Percentiles rank a stretch among this genome's conserved stretches.
These are phyloP conservation scores for Tachina grossa DNA, from an alignment of 2,888 invertebrate genomes.

Conservation along the genomic window DNA sequence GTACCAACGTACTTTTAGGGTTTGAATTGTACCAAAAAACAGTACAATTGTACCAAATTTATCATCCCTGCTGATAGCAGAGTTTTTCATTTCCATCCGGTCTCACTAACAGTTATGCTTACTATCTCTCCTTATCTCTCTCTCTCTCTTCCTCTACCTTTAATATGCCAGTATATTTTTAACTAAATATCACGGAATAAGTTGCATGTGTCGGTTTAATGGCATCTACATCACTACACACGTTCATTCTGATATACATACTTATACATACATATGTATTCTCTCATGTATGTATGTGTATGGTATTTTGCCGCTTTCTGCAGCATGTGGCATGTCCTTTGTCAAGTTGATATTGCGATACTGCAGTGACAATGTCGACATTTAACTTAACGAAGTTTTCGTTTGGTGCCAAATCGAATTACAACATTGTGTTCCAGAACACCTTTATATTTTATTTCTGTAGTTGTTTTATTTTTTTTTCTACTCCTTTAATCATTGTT, in stretches of 20 bases:
- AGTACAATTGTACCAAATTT: too few relatives aligned
- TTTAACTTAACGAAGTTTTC: constrained; percentile 72
- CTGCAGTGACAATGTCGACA: constrained; percentile 73
- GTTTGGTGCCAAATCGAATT: constrained; percentile 72
- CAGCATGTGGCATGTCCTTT: constrained; percentile 66
- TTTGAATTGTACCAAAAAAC: too few relatives aligned
- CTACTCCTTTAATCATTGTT: constrained; percentile 24
- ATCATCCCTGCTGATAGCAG: too few relatives aligned
- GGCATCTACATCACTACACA: too few relatives aligned
- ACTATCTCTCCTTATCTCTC: too few relatives aligned
- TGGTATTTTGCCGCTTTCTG: constrained; percentile 27
- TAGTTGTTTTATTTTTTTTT: constrained; percentile 21
- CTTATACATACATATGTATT: neutral
- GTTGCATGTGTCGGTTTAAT: too few relatives aligned
- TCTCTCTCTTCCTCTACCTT: too few relatives aligned
- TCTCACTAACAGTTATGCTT: too few relatives aligned
- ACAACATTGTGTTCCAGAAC: constrained; percentile 59
- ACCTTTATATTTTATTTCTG: constrained; percentile 45
- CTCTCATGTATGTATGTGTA: neutral
- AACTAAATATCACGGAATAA: too few relatives aligned
- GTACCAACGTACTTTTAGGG: too few relatives aligned
- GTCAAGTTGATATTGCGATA: constrained; percentile 70
- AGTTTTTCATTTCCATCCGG: too few relatives aligned
- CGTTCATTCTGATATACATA: neutral
- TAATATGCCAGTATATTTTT: too few relatives aligned